phyloP scores from a whole-genome alignment of 2,113 vertebrate genomes.

The Paedocypris sp. region DNA sequence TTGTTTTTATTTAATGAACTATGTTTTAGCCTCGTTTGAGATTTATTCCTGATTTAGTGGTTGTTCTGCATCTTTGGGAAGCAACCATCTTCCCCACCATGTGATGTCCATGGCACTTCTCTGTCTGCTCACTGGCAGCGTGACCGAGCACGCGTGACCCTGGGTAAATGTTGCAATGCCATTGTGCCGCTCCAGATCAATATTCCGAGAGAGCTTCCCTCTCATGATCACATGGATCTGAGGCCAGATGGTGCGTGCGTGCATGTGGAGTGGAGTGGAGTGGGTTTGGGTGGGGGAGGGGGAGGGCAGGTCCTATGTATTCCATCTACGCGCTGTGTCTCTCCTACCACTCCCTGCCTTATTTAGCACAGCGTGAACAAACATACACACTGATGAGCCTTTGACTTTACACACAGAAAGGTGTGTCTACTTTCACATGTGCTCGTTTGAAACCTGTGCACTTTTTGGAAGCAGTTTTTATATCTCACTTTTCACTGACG shows the following conservation, averaged over 20 bases:
- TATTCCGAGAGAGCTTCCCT: neutral
- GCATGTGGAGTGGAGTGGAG: too few relatives aligned
- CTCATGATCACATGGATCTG: neutral
- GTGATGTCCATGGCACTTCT: neutral
- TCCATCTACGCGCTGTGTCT: slow-evolving; percentile 20
- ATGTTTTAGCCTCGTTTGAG: too few relatives aligned
- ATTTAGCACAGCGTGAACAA: slow-evolving; percentile 19
- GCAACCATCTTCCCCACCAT: too few relatives aligned
- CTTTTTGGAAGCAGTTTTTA: neutral
- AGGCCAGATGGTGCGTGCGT: slow-evolving; percentile 36
- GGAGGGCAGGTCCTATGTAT: neutral
- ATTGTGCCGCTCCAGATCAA: neutral
- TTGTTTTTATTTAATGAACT: too few relatives aligned
- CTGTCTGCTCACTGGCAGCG: neutral
- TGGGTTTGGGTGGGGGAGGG: slow-evolving; percentile 4
- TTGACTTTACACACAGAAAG: neutral
- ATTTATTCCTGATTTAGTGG: too few relatives aligned
- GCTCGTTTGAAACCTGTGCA: neutral
- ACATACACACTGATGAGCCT: neutral
- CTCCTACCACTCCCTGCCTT: slow-evolving; percentile 14
- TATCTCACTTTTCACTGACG: neutral
- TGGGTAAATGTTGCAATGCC: neutral
- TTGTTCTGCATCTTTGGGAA: too few relatives aligned
- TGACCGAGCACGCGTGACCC: slow-evolving; percentile 5
- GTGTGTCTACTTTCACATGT: neutral